A percentile compares a stretch with the other conserved stretches of the same genome.
Evolutionary conservation across 1,140 invertebrate species (phyloP).

Genomic region (Rhyacophila brunnea): DNA sequence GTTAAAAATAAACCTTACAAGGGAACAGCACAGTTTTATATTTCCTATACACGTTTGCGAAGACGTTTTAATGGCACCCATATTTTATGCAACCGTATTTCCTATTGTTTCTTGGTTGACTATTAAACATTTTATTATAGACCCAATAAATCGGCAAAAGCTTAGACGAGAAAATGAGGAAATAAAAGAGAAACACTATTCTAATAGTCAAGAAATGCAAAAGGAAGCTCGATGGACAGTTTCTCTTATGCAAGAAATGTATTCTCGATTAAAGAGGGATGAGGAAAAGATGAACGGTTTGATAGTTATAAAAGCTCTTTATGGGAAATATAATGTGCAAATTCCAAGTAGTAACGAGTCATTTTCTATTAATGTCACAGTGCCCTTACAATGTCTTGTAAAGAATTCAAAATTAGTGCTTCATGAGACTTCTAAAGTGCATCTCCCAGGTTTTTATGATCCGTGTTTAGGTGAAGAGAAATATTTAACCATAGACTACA

Average conservation of each 20-base stretch:
- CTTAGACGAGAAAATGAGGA: conserved; percentile 69
- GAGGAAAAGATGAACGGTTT: conserved; percentile 79
- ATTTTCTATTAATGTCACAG: conserved; percentile 87
- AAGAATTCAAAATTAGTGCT: conserved; percentile 85
- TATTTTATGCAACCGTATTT: conserved; percentile 89
- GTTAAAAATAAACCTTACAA: conserved; percentile 63
- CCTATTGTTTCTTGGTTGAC: conserved; percentile 78
- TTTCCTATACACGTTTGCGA: conserved; percentile 90
- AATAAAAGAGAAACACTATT: no score
- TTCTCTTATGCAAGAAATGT: conserved; percentile 83
- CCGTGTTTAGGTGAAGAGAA: no score
- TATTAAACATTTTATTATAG: conserved; percentile 81
- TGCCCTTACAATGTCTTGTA: conserved; percentile 91
- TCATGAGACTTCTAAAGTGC: conserved; percentile 84
- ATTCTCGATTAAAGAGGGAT: conserved; percentile 68
- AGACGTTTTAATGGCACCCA: conserved; percentile 81
- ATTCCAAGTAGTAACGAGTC: conserved; percentile 59
- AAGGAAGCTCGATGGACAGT: conserved; percentile 80
- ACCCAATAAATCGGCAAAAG: conserved; percentile 78
- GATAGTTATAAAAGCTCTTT: conserved; percentile 43
- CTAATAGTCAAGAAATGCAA: conserved; percentile 72
- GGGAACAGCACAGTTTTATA: conserved; percentile 83
- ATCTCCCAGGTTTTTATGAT: no score
- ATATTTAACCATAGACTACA: no score
- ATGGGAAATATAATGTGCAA: no score